Conservation (phyloP, 2,888 invertebrate genomes). For the Portevinia maculata region DNA sequence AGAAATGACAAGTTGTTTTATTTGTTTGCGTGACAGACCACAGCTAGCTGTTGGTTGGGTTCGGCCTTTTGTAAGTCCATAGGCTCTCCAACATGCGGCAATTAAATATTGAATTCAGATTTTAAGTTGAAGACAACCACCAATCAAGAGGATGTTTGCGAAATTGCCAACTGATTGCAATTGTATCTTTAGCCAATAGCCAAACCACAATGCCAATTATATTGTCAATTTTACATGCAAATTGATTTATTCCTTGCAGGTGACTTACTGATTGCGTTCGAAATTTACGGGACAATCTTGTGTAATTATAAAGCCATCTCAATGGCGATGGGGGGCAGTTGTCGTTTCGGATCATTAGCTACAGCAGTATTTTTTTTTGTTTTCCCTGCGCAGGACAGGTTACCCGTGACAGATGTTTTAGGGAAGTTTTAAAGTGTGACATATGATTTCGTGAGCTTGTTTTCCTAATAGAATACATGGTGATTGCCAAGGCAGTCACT, state of each 20-base stretch:
- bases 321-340: conserved; percentile 29
- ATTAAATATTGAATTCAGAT: conserved; percentile 50
- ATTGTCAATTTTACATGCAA: conserved; percentile 67
- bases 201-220: conserved; percentile 65
- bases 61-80: conserved; percentile 18
- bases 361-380: too few relatives aligned
- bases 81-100: conserved; percentile 13
- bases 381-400: too few relatives aligned
- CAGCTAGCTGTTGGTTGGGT: conserved; percentile 3
- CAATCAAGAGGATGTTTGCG: conserved; percentile 8
- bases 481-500: conserved; percentile 41
- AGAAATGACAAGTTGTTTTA: conserved; percentile 52
- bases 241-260: conserved; percentile 68
- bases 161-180: conserved; percentile 27
- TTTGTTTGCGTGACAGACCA: conserved; percentile 62
- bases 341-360: too few relatives aligned
- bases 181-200: conserved; percentile 31
- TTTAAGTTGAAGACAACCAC: conserved; percentile 33
- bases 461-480: conserved; percentile 29
- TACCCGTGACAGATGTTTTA: conserved; percentile 43
- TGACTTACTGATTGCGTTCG: conserved; percentile 71
- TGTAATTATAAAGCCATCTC: conserved; percentile 72
- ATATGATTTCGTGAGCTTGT: conserved; percentile 48
- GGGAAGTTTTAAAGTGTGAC: conserved; percentile 61
- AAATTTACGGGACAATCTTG: conserved; percentile 53